A percentile compares a stretch with the other conserved stretches of the same genome.
Evolutionary conservation across 1,140 invertebrate species (phyloP).

Genomic region (Drosophila dunni): DNA sequence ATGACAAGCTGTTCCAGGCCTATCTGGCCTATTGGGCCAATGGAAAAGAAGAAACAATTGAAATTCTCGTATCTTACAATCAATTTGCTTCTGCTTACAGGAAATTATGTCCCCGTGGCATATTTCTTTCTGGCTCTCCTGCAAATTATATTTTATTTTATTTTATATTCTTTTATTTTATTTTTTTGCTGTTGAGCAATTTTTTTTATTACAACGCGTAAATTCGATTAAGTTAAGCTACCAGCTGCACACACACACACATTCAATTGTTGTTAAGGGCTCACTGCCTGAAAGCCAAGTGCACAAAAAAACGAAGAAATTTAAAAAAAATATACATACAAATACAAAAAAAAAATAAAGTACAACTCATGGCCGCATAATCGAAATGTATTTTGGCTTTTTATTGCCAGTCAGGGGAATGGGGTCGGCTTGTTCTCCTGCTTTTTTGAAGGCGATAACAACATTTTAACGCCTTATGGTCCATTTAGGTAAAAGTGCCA

Average conservation of each 20-base stretch:
- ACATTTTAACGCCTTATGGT: constrained; percentile 82
- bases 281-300: constrained; percentile 47
- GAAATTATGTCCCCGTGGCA: constrained; percentile 44
- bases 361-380: constrained; percentile 63
- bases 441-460: constrained; percentile 63
- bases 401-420: constrained; percentile 63
- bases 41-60: constrained; percentile 22
- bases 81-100: constrained; percentile 30
- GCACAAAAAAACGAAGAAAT: constrained; percentile 38
- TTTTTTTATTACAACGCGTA: constrained; percentile 44
- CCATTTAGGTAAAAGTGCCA: constrained; percentile 81
- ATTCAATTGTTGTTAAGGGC: constrained; percentile 72
- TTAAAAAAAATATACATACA: constrained; percentile 45
- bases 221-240: constrained; percentile 73
- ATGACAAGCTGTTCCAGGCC: background rate
- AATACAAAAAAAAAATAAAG: constrained; percentile 38
- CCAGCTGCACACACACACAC: background rate
- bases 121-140: constrained; percentile 54
- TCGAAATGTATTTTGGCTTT: constrained; percentile 75
- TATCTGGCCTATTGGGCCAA: background rate
- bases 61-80: constrained; percentile 29
- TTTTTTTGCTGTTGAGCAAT: constrained; percentile 25
- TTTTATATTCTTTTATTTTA: constrained; percentile 52
- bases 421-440: constrained; percentile 1
- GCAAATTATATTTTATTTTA: constrained; percentile 75